Conservation (phyloP, 2,888 invertebrate genomes). For the Oithona nana region DNA sequence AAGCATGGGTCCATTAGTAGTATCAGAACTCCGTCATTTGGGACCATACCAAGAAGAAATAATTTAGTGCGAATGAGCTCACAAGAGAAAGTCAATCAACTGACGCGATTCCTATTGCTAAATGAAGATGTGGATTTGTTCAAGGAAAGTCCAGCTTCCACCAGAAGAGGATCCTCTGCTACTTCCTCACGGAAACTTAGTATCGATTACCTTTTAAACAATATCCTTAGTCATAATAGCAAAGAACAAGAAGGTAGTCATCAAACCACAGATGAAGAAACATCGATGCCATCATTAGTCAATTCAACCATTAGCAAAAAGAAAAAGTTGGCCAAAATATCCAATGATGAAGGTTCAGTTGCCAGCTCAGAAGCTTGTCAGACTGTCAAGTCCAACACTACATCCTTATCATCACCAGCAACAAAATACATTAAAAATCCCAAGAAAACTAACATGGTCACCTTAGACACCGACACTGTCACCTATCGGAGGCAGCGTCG, state of each 20-base stretch:
- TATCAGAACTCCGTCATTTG: not conserved
- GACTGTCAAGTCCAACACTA: not conserved
- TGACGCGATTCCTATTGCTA: not conserved
- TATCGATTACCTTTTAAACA: not conserved
- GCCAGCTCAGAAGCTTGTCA: not conserved
- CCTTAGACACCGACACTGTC: not conserved
- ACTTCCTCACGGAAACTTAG: not conserved
- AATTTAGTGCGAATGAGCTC: not conserved
- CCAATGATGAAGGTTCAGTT: not conserved
- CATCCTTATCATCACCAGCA: no score
- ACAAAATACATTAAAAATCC: not conserved
- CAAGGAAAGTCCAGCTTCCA: not conserved
- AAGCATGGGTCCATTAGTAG: no score
- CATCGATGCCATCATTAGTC: not conserved
- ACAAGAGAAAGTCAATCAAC: not conserved
- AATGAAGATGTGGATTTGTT: not conserved
- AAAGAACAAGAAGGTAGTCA: not conserved
- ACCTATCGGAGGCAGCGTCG: not conserved
- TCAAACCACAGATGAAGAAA: not conserved
- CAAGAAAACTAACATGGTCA: not conserved
- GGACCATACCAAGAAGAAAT: not conserved
- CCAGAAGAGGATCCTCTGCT: not conserved
- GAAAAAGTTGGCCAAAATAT: not conserved
- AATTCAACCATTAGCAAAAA: not conserved
- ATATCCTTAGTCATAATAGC: not conserved